phyloP scores from a whole-genome alignment of 2,113 vertebrate species.

The Hyaena hyaena region DNA sequence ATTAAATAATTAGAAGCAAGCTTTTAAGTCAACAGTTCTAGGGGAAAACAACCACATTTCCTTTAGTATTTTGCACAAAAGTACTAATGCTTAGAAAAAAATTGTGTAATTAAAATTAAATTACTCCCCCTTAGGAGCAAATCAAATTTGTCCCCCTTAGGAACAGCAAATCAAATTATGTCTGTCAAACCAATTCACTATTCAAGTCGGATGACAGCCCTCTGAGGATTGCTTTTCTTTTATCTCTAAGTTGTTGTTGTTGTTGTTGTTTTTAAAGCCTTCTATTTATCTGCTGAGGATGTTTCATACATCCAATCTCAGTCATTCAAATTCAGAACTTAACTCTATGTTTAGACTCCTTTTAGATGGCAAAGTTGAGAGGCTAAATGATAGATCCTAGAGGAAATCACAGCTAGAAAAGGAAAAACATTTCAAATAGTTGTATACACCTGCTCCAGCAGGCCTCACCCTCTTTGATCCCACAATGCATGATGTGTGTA shows the following conservation, averaged over 20 bases:
- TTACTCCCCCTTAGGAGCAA: constrained; percentile 61
- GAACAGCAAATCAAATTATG: constrained; percentile 70
- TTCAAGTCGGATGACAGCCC: not conserved
- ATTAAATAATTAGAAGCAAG: constrained; percentile 56
- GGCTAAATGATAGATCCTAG: not conserved
- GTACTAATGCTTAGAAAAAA: constrained; percentile 57
- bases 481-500: not conserved
- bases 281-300: constrained; percentile 47
- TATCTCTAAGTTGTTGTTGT: not conserved
- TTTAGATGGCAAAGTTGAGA: constrained; percentile 49
- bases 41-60: constrained; percentile 26
- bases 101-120: constrained; percentile 71
- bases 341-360: constrained; percentile 42
- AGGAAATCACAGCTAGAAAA: constrained; percentile 28
- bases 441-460: not conserved
- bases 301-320: constrained; percentile 30
- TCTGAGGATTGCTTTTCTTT: constrained; percentile 44
- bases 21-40: constrained; percentile 47
- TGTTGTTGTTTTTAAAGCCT: not conserved
- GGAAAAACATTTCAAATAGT: not conserved
- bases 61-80: constrained; percentile 49
- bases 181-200: constrained; percentile 66
- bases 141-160: constrained; percentile 66
- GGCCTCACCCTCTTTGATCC: not conserved
- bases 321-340: constrained; percentile 43